phyloP scores from a whole-genome alignment of 2,797 vertebrate genomes.

The Etheostoma nigrum region DNA sequence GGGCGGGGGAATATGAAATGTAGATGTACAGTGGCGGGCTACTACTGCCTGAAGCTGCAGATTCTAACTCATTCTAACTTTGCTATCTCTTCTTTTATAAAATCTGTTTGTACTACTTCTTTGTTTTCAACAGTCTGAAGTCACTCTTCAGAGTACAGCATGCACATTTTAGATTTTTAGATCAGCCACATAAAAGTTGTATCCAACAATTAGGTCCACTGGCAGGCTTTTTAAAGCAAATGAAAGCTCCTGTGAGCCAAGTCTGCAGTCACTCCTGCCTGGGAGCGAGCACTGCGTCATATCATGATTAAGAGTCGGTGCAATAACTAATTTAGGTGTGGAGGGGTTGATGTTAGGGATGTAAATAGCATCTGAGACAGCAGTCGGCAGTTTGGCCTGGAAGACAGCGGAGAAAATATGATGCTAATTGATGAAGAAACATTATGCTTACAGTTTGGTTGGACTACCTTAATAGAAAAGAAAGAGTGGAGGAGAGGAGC shows the following conservation, averaged over 20 bases:
- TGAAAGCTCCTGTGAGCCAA: conserved; percentile 14
- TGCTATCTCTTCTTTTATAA: conserved; percentile 14
- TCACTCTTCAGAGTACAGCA: neutral
- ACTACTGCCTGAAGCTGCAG: conserved; percentile 33
- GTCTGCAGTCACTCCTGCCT: conserved; percentile 6
- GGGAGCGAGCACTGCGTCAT: conserved; percentile 8
- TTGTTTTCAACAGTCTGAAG: conserved; percentile 5
- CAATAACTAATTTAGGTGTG: conserved; percentile 15
- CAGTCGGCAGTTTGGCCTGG: conserved; percentile 5
- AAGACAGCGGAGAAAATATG: conserved; percentile 30
- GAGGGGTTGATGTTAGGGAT: conserved; percentile 27
- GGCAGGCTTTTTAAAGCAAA: conserved; percentile 28
- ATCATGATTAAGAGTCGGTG: conserved; percentile 17
- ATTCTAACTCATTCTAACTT: conserved; percentile 45
- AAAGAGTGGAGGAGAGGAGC: conserved; percentile 24
- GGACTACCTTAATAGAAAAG: conserved; percentile 41
- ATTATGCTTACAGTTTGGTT: conserved; percentile 63
- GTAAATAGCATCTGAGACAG: conserved; percentile 28
- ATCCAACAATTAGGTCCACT: conserved; percentile 17
- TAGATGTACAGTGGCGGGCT: conserved; percentile 26
- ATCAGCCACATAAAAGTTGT: conserved; percentile 5
- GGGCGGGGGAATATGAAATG: conserved; percentile 32
- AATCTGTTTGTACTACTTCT: conserved; percentile 1
- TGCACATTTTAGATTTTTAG: neutral
- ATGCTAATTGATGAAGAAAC: conserved; percentile 56